Base-by-base conservation (phyloP, 2,888 invertebrate species). In the Trachelus iudaicus region DNA sequence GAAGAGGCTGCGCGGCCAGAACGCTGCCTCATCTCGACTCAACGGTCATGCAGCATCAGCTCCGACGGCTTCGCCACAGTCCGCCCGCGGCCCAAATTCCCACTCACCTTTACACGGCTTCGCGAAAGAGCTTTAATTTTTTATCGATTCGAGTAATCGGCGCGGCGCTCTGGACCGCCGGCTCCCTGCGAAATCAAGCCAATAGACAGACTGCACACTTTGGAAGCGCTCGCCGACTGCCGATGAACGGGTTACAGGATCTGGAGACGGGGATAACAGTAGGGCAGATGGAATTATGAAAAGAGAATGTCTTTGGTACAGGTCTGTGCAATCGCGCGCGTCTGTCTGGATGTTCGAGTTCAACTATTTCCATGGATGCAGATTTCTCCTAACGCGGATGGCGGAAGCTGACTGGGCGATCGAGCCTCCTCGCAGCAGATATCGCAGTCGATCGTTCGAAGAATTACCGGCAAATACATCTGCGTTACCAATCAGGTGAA, bases 331-430 rank as follows among this genome's bases (percentile, higher is more conserved):
- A 37, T 37, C 37, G 37, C 37, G 37, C 13, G 0, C 33, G 12
- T 12, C 37, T 12, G 37, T 12, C 12, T 37, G 4, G 15, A 15
- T 15, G 15, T 4, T 4, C 37, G 37, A 4, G 13, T 0, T 37
- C 37, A 40, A 40, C 15, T 40, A 1, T 15, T 40, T 40, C 1
- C 15, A 15, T 4, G 37, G 13, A 37, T 69, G 76, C 69, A 69
- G 34, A 76, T 69, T 31, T 34, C 76, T 30, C 69, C 69, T 0
- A 33, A 71, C 76, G 30, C 69, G 35, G 76, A 69, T 69, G 69
- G 71, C 71, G 35, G 35, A 35, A 35, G 3, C 35, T 35, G 11
- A 35, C 35, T 12, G 11, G 11, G 2, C 11, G 35, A 35, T 35
- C 35, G 35, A 35, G 35, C 35, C 35, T 35, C 11, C 35, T 11